These are phyloP conservation scores for Sphinx pinastri DNA, from an alignment of 2,888 invertebrate species.

Conservation along the genomic window DNA sequence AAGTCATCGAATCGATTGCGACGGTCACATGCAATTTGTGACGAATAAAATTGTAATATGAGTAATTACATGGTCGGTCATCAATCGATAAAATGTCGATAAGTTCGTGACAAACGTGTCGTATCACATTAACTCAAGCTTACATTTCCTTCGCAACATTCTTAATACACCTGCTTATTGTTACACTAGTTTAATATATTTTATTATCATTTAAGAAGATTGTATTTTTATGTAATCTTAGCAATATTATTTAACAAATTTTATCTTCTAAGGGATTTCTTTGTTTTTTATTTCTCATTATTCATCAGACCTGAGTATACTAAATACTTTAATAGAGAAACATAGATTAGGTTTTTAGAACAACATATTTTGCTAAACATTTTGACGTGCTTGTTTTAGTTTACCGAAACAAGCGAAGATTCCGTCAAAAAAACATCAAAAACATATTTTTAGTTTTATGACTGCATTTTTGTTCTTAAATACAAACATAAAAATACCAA, in stretches of 20 bases:
- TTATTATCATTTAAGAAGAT: neutral
- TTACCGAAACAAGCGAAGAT: neutral
- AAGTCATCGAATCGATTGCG: slow-evolving; percentile 25
- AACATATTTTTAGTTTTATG: neutral
- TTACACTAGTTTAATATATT: slow-evolving; percentile 11
- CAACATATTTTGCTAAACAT: no score
- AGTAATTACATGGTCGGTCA: slow-evolving; percentile 28
- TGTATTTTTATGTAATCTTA: neutral
- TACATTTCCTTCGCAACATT: slow-evolving; percentile 45
- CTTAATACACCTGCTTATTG: slow-evolving; percentile 52
- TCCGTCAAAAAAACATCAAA: neutral
- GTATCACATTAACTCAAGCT: slow-evolving; percentile 40
- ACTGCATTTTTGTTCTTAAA: slow-evolving; percentile 12
- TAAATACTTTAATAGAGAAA: no score
- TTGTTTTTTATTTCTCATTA: no score
- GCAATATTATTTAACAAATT: neutral
- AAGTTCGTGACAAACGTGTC: slow-evolving; percentile 48
- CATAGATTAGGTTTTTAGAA: no score
- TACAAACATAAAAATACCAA: slow-evolving; percentile 23
- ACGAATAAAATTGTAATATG: slow-evolving; percentile 25
- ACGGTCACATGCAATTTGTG: slow-evolving; percentile 24
- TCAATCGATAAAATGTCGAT: slow-evolving; percentile 35
- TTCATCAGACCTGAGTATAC: no score
- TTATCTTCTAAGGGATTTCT: no score
- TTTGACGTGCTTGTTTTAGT: neutral